Conservation (phyloP, 2,113 vertebrate species). For the Meriones unguiculatus region DNA sequence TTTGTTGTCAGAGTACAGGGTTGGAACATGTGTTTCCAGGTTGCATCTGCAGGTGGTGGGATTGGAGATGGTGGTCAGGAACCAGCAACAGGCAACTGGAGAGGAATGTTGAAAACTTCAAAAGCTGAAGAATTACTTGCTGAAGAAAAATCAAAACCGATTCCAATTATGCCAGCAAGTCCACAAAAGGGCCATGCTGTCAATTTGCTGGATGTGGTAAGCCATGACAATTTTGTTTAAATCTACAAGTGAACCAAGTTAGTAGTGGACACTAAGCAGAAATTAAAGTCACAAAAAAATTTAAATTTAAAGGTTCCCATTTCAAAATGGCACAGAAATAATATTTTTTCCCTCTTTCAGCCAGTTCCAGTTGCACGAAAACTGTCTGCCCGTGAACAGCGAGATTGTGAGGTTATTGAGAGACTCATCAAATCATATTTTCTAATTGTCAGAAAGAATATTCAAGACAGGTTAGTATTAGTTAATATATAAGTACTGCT, state of each 20-base stretch:
- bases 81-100: slow-evolving; percentile 93
- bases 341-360: slow-evolving; percentile 81
- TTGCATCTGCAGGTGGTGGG: slow-evolving; percentile 71
- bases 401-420: slow-evolving; percentile 99
- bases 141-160: slow-evolving; percentile 88
- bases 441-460: slow-evolving; percentile 99
- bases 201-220: slow-evolving; percentile 98
- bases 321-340: slow-evolving; percentile 53
- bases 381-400: slow-evolving; percentile 96
- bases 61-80: slow-evolving; percentile 90
- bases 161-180: slow-evolving; percentile 86
- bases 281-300: neutral
- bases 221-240: slow-evolving; percentile 49
- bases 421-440: slow-evolving; percentile 99
- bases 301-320: slow-evolving; percentile 27
- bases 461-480: slow-evolving; percentile 95
- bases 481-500: neutral
- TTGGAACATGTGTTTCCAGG: slow-evolving; percentile 81
- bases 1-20: slow-evolving; percentile 36
- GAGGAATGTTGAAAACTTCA: slow-evolving; percentile 95
- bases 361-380: slow-evolving; percentile 98
- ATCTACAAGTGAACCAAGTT: neutral
- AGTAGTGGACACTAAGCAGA: neutral
- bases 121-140: slow-evolving; percentile 88
- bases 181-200: slow-evolving; percentile 95